Conservation (phyloP, 2,113 vertebrate species). For the Puntigrus tetrazona region DNA sequence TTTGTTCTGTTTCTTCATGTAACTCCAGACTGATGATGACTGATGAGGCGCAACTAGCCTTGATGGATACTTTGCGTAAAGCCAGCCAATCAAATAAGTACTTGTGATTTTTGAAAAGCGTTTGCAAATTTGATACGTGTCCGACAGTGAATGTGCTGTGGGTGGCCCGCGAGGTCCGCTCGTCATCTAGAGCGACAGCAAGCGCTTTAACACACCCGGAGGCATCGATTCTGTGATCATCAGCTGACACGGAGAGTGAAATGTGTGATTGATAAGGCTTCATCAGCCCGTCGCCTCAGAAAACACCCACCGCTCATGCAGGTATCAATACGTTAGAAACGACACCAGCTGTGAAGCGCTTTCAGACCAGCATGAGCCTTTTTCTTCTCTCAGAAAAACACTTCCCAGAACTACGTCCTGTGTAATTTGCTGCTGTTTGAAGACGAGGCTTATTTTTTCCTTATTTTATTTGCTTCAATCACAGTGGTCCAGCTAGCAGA, state of each 20-base stretch:
- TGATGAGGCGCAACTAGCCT: too few species aligned
- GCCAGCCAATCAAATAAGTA: not conserved
- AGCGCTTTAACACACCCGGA: not conserved
- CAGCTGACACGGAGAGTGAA: not conserved
- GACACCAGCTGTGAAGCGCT: conserved; percentile 3
- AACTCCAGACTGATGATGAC: too few species aligned
- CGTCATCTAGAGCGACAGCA: not conserved
- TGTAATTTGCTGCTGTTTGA: not conserved
- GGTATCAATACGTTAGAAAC: not conserved
- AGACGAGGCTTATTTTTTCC: not conserved
- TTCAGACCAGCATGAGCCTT: not conserved
- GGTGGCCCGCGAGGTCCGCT: not conserved
- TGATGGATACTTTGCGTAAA: not conserved
- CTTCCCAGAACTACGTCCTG: not conserved
- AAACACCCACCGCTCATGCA: not conserved
- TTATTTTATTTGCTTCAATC: conserved; percentile 9
- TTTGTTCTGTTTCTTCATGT: too few species aligned
- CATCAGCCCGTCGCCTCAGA: not conserved
- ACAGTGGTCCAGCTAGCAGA: conserved; percentile 8
- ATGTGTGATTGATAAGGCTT: not conserved
- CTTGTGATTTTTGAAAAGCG: not conserved
- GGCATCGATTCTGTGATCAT: not conserved
- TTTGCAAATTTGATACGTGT: not conserved
- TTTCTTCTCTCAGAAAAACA: not conserved
- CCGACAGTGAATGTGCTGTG: not conserved